A percentile compares a stretch with the other conserved stretches of the same genome.
phyloP scores from a whole-genome alignment of 2,113 vertebrate genomes.

The Pao palembangensis region DNA sequence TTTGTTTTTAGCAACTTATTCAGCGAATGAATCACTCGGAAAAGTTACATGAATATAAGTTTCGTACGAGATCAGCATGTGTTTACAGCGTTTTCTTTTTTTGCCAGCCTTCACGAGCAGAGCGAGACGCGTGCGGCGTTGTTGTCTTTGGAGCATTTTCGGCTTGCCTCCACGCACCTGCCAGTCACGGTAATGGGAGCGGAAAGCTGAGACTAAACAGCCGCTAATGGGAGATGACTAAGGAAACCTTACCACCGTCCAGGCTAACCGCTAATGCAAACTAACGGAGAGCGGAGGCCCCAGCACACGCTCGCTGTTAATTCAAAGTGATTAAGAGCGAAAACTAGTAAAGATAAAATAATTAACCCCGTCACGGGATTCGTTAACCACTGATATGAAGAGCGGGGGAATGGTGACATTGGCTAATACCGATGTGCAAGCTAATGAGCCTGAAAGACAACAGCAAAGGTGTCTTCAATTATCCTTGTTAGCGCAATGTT shows the following conservation, averaged over 20 bases:
- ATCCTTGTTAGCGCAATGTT: conserved; percentile 20
- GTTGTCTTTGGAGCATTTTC: conserved; percentile 26
- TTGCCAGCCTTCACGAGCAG: conserved; percentile 8
- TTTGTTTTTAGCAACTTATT: not conserved
- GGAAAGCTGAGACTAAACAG: conserved; percentile 57
- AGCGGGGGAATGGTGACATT: not conserved
- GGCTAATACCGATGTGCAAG: conserved; percentile 14
- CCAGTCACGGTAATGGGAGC: conserved; percentile 64
- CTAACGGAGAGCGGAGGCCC: conserved; percentile 20
- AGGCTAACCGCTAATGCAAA: conserved; percentile 44
- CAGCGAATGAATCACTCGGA: not conserved
- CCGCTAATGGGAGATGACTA: conserved; percentile 62
- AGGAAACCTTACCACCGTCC: conserved; percentile 56
- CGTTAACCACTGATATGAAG: conserved; percentile 17
- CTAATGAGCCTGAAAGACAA: conserved; percentile 17
- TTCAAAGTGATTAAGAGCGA: conserved; percentile 34
- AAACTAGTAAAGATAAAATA: conserved; percentile 9
- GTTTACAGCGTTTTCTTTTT: conserved; percentile 8
- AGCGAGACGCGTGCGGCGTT: conserved; percentile 28
- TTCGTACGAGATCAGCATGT: not conserved
- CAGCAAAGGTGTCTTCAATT: conserved; percentile 1
- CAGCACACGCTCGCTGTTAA: conserved; percentile 29
- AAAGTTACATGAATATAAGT: not conserved
- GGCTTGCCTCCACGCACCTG: conserved; percentile 40
- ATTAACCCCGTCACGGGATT: conserved; percentile 1